Conservation (phyloP, 2,113 vertebrate species). For the Phoxinus phoxinus region DNA sequence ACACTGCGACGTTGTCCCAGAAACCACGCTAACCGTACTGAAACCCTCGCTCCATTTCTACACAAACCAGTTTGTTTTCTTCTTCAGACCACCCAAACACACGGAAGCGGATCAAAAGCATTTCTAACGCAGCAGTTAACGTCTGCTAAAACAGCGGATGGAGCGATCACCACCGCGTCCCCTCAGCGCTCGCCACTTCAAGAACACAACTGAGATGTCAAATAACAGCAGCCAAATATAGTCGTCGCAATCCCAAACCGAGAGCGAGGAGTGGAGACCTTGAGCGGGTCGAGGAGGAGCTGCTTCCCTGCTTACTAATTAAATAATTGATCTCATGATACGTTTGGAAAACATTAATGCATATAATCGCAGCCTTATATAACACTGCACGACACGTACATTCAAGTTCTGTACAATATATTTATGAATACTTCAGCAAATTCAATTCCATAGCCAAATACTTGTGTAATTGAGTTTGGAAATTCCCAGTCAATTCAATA, state of each 20-base stretch:
- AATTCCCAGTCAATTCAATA: slow-evolving; percentile 16
- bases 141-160: slow-evolving; percentile 12
- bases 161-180: slow-evolving; percentile 30
- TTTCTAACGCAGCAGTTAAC: background rate
- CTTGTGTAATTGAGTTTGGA: slow-evolving; percentile 39
- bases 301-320: background rate
- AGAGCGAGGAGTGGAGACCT: background rate
- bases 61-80: slow-evolving; percentile 42
- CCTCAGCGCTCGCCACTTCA: slow-evolving; percentile 9
- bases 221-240: slow-evolving; percentile 40
- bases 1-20: slow-evolving; percentile 27
- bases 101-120: slow-evolving; percentile 46
- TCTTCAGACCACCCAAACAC: slow-evolving; percentile 57
- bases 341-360: background rate
- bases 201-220: background rate
- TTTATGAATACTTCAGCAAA: background rate
- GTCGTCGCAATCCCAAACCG: background rate
- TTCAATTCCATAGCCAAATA: slow-evolving; percentile 14
- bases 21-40: slow-evolving; percentile 27
- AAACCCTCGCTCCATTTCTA: slow-evolving; percentile 13
- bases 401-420: background rate
- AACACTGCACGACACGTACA: too few species aligned
- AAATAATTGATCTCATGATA: slow-evolving; percentile 30
- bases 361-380: background rate
- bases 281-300: background rate